Evolutionary conservation across 2,113 vertebrate genomes (phyloP).

Genomic region (Mixornis gularis): DNA sequence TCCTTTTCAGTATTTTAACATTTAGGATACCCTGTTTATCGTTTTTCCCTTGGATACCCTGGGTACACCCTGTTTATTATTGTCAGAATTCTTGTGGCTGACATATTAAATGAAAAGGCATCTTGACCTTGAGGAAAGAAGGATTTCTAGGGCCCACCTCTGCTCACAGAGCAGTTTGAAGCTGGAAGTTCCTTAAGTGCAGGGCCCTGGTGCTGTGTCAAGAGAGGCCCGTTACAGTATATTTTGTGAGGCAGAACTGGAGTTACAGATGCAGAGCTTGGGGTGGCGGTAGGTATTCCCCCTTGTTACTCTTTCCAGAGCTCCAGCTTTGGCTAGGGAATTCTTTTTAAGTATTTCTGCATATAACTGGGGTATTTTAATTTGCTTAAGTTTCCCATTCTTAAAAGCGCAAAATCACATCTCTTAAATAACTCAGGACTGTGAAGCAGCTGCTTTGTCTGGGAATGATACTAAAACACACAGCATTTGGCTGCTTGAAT

Average conservation of each 20-base stretch:
- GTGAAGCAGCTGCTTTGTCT: neutral
- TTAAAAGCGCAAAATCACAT: neutral
- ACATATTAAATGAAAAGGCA: neutral
- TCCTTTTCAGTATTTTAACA: neutral
- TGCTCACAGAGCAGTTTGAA: neutral
- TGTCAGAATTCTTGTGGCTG: neutral
- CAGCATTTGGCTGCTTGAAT: neutral
- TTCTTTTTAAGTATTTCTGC: neutral
- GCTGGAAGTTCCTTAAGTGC: neutral
- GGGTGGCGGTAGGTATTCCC: accelerated
- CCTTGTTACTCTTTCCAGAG: neutral
- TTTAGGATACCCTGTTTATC: neutral
- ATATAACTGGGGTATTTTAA: neutral
- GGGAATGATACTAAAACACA: neutral
- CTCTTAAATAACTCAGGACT: neutral
- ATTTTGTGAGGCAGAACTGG: neutral
- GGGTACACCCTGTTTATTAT: neutral
- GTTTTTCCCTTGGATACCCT: neutral
- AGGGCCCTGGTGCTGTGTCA: neutral
- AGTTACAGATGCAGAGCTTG: neutral
- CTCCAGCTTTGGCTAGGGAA: neutral
- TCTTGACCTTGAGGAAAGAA: neutral
- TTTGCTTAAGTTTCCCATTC: neutral
- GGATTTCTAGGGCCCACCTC: neutral
- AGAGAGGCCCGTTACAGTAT: neutral